These are phyloP conservation scores for Exocentrus adspersus DNA, from an alignment of 2,888 invertebrate genomes.

Conservation along the genomic window DNA sequence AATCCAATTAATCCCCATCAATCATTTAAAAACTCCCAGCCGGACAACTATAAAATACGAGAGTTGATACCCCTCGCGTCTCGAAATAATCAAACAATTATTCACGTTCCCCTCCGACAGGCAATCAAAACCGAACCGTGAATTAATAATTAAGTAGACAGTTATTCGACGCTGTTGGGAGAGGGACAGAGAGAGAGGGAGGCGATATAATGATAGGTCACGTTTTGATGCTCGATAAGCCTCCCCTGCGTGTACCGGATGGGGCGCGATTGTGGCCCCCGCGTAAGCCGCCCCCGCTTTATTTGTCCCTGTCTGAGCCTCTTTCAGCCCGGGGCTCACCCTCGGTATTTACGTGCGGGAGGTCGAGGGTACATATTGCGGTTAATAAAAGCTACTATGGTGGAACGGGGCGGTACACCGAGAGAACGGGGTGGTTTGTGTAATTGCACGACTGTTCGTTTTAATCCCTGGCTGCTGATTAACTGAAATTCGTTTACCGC, in stretches of 20 bases:
- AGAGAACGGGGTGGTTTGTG: not conserved
- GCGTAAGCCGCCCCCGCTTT: conserved; percentile 39
- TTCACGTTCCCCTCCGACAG: conserved; percentile 40
- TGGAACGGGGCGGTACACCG: not conserved
- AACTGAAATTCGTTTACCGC: too few relatives aligned
- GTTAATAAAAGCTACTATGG: conserved; percentile 48
- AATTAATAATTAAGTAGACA: conserved; percentile 48
- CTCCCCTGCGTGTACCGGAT: conserved; percentile 46
- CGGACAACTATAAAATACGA: conserved; percentile 27
- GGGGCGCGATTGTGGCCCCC: conserved; percentile 50
- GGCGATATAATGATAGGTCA: conserved; percentile 56
- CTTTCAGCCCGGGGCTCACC: conserved; percentile 30
- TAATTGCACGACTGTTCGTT: not conserved
- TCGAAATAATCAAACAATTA: conserved; percentile 42
- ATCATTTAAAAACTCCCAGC: conserved; percentile 19
- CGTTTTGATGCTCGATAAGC: conserved; percentile 56
- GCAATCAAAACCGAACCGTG: conserved; percentile 45
- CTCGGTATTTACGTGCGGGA: conserved; percentile 41
- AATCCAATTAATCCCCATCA: conserved; percentile 17
- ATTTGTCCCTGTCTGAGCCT: conserved; percentile 29
- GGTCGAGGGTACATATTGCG: conserved; percentile 40
- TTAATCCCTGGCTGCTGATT: too few relatives aligned
- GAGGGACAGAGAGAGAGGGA: too few relatives aligned
- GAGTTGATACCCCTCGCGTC: conserved; percentile 30
- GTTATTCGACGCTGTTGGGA: conserved; percentile 41